Evolutionary conservation across 2,113 vertebrate genomes (phyloP).

Genomic region (Struthio camelus): DNA sequence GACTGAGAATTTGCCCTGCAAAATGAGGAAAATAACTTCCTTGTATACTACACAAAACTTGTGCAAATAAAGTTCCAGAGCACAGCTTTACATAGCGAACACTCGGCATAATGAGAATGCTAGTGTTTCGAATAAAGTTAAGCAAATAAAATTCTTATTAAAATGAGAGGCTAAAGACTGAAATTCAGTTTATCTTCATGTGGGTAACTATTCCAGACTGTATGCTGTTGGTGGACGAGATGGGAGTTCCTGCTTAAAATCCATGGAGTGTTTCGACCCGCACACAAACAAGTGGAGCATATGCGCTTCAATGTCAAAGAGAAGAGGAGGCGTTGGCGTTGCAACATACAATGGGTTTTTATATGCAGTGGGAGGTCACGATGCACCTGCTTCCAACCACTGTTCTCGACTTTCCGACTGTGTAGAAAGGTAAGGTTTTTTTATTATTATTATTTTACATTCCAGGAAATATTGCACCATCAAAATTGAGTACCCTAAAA

Average conservation of each 20-base stretch:
- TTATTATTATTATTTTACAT: no score
- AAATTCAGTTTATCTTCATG: neutral
- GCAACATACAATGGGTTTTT: constrained; percentile 92
- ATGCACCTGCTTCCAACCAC: constrained; percentile 93
- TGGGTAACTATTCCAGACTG: constrained; percentile 71
- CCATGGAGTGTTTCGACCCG: constrained; percentile 96
- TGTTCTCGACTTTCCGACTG: constrained; percentile 92
- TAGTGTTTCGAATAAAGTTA: neutral
- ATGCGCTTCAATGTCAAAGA: constrained; percentile 92
- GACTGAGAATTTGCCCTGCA: neutral
- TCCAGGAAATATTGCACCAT: neutral
- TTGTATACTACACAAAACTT: neutral
- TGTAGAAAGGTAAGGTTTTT: constrained; percentile 86
- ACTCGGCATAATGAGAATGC: neutral
- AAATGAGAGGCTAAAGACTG: neutral
- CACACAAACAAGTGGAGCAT: constrained; percentile 98
- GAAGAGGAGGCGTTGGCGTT: constrained; percentile 92
- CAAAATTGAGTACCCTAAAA: no score
- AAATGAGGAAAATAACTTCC: neutral
- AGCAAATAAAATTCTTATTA: neutral
- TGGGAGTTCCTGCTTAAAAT: constrained; percentile 94
- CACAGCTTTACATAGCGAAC: accelerated
- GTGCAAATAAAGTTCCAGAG: neutral
- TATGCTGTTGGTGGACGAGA: constrained; percentile 95
- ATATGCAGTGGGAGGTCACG: constrained; percentile 93